phyloP scores from a whole-genome alignment of 2,113 vertebrate genomes.

The Pomatostomus ruficeps region DNA sequence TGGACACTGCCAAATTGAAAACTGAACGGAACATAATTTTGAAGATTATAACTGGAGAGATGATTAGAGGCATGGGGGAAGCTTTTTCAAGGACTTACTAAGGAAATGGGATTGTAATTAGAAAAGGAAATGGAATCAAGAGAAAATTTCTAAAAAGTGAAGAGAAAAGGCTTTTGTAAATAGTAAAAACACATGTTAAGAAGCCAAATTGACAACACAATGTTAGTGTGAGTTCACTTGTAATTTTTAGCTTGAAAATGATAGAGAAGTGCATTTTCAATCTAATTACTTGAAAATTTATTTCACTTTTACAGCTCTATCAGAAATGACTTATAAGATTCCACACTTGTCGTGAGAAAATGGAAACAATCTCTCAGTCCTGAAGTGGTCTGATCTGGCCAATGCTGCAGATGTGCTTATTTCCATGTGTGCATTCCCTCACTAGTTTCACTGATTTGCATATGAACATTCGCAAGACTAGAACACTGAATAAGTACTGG shows the following conservation, averaged over 20 bases:
- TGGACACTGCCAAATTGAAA: constrained; percentile 68
- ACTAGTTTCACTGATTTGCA: not conserved
- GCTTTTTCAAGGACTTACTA: constrained; percentile 70
- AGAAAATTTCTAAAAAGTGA: constrained; percentile 54
- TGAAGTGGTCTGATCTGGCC: not conserved
- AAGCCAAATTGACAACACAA: constrained; percentile 32
- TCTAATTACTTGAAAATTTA: constrained; percentile 33
- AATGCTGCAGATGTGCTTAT: not conserved
- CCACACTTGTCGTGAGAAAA: not conserved
- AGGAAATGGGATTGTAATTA: constrained; percentile 75
- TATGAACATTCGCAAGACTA: not conserved
- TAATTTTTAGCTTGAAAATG: constrained; percentile 55
- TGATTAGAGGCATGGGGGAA: constrained; percentile 70
- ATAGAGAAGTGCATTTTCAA: constrained; percentile 46
- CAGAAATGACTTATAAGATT: not conserved
- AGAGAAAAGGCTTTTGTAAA: constrained; percentile 64
- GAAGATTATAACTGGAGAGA: constrained; percentile 70
- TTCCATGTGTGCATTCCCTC: not conserved
- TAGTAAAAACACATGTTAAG: constrained; percentile 44
- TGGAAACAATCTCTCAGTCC: not conserved
- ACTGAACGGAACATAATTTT: constrained; percentile 71
- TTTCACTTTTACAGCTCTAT: constrained; percentile 6
- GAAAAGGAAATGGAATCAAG: constrained; percentile 67
- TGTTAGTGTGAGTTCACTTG: not conserved
- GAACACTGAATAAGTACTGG: not conserved